phyloP scores from a whole-genome alignment of 2,797 vertebrate species.

The Heteromormyrus szaboi region DNA sequence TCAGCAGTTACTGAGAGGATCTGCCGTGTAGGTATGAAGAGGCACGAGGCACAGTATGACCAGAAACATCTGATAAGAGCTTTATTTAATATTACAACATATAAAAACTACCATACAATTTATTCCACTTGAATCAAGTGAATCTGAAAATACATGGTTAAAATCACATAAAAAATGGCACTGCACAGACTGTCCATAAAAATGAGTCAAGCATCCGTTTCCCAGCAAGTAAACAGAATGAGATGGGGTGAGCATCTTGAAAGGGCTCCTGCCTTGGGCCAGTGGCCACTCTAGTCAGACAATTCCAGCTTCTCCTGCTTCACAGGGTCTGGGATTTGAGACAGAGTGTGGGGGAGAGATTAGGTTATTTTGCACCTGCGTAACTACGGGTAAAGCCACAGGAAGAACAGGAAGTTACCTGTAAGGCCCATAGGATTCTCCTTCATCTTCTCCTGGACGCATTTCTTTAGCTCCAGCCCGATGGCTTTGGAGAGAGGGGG shows the following conservation, averaged over 20 bases:
- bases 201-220: constrained; percentile 26
- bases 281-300: constrained; percentile 51
- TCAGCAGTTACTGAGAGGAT: neutral
- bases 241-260: neutral
- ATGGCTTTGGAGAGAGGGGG: constrained; percentile 91
- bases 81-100: constrained; percentile 99
- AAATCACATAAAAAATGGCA: constrained; percentile 70
- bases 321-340: constrained; percentile 63
- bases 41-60: neutral
- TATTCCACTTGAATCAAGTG: constrained; percentile 63
- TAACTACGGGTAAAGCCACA: neutral
- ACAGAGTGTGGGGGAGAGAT: neutral
- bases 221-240: constrained; percentile 9
- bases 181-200: constrained; percentile 55
- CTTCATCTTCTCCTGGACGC: constrained; percentile 65
- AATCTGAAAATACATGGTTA: constrained; percentile 69
- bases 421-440: constrained; percentile 64
- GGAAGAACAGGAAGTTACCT: neutral
- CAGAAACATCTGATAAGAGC: constrained; percentile 62
- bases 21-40: neutral
- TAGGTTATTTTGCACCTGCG: neutral
- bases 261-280: neutral
- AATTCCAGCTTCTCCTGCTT: constrained; percentile 71
- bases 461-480: constrained; percentile 79
- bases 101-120: constrained; percentile 97